A percentile compares a stretch with the other conserved stretches of the same genome.
Conservation (phyloP, 2,888 invertebrate species). For the Therioaphis trifolii region DNA sequence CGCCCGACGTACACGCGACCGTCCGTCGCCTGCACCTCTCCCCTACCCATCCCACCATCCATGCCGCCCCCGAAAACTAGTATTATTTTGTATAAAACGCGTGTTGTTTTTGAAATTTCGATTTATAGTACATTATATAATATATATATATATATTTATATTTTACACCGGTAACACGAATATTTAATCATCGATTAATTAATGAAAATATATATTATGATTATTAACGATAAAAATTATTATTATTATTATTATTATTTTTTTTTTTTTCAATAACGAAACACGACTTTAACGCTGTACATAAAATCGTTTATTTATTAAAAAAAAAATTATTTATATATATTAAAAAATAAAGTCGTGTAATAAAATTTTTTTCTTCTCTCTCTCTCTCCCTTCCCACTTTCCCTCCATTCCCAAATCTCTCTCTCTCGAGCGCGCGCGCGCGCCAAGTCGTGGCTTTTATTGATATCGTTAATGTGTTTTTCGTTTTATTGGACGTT, state of each 20-base stretch:
- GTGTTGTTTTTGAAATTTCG: not conserved
- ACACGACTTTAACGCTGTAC: too few species aligned
- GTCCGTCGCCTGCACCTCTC: not conserved
- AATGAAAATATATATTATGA: too few species aligned
- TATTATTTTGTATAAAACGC: not conserved
- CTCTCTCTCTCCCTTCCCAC: too few species aligned
- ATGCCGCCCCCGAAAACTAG: not conserved
- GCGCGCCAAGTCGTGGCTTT: not conserved
- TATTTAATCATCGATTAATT: too few species aligned
- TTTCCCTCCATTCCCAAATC: too few species aligned
- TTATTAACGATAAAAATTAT: too few species aligned
- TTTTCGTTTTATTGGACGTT: slow-evolving; percentile 37
- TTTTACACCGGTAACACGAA: not conserved
- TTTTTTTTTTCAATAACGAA: not conserved
- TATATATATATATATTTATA: not conserved
- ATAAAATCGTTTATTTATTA: too few species aligned
- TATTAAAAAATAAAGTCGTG: too few species aligned
- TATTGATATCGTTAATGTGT: not conserved
- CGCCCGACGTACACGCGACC: not conserved
- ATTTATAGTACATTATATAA: too few species aligned
- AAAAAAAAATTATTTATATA: too few species aligned
- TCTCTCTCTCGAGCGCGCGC: not conserved
- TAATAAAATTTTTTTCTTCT: too few species aligned
- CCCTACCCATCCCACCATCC: too few species aligned
- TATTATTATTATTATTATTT: not conserved